These are phyloP conservation scores for Sanderia malayensis DNA, from an alignment of 30 jellyfish, hydroid and myxozoan genomes.

Conservation along the genomic window DNA sequence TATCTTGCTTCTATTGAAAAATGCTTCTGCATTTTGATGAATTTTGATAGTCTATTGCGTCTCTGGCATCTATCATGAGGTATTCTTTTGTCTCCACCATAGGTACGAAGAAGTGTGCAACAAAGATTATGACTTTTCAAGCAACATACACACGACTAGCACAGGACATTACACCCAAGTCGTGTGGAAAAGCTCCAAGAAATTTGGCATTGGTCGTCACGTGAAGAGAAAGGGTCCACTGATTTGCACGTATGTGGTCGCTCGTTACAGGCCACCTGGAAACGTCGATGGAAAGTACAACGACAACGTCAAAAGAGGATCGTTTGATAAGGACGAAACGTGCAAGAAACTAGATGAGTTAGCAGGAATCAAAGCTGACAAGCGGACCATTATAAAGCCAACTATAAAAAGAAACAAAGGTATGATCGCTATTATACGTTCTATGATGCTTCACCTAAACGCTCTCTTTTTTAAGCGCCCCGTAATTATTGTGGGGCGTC, in stretches of 20 bases:
- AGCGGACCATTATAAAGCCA: neutral
- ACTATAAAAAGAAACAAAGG: neutral
- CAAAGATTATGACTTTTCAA: slow-evolving; percentile 30
- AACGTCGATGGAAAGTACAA: slow-evolving; percentile 32
- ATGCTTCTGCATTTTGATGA: neutral
- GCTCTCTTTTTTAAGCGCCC: too few relatives aligned
- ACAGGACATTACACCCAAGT: slow-evolving; percentile 94
- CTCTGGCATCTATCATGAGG: neutral
- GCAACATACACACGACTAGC: neutral
- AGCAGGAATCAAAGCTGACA: neutral
- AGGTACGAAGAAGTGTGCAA: slow-evolving; percentile 76
- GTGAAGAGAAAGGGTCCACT: slow-evolving; percentile 1
- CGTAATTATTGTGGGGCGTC: too few relatives aligned
- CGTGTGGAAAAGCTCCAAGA: slow-evolving; percentile 45
- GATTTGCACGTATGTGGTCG: slow-evolving; percentile 64
- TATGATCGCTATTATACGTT: too few relatives aligned
- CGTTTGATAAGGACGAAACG: slow-evolving; percentile 24
- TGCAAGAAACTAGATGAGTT: slow-evolving; percentile 31
- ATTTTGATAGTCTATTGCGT: neutral
- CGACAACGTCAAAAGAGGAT: slow-evolving; percentile 53
- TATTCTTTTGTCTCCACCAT: neutral
- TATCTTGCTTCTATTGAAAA: neutral
- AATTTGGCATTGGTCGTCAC: slow-evolving; percentile 48
- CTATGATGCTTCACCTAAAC: too few relatives aligned
- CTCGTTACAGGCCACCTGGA: slow-evolving; percentile 77